Base-by-base conservation (phyloP, 1,140 invertebrate genomes). In the Drosophila ambigua region DNA sequence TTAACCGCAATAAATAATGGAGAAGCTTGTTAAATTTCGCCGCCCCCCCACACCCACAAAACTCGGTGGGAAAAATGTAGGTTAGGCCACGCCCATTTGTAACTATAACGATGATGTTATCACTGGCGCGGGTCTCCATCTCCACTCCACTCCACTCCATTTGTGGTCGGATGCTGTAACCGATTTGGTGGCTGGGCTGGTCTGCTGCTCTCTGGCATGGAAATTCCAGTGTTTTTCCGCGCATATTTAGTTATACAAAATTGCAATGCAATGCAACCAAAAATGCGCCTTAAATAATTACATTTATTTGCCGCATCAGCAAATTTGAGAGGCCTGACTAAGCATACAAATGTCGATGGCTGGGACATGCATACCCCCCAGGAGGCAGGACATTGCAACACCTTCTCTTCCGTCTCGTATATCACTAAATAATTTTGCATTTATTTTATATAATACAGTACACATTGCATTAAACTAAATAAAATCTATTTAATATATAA, bases 391-490 rank as follows among this genome's bases (percentile, higher is more conserved):
- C 26, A 55, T 24, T 52, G 20, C 39, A 24, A 41, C 3, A 54
- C 15, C n/a, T 4, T 4, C n/a, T 8, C 9, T 4, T 50, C 16
- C 43, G 20, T n/a, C 16, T 48, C 28, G 20, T 50, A 68, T 85
- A 87, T 87, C 78, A 87, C 82, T 87, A 87, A 87, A 79, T 82
- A 87, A 88, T 82, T 75, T 87, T 87, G 82, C 82, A 87, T 87
- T 88, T 87, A 87, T 87, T 87, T 88, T 77, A 79, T 87, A 83
- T 87, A 88, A 83, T 87, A 88, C 83, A 87, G 72, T 88, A 87
- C 83, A 87, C 75, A 69, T 88, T 88, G 80, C 84, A 68, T 84
- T 88, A 88, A 88, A 88, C 83, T 88, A 88, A 84, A 79, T 89
- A 72, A 87, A 77, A 82, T 77, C 85, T 85, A 85, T 76, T 80